These are phyloP conservation scores for Notoglanidium macrostoma DNA, from an alignment of 2,797 vertebrate species.

Conservation along the genomic window DNA sequence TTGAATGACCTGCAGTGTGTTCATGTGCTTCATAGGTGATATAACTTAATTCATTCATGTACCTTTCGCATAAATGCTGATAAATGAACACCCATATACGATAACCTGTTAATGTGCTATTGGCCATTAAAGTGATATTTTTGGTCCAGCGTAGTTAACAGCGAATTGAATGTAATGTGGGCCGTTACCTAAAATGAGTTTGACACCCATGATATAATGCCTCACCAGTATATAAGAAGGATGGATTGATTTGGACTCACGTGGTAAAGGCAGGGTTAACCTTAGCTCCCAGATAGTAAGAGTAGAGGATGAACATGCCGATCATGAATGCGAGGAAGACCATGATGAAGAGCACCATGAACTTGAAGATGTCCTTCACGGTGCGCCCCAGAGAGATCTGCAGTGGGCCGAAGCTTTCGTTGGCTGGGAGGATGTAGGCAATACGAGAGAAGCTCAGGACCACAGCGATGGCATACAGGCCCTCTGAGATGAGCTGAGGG, in stretches of 20 bases:
- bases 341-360: conserved; percentile 92
- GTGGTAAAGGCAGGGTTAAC: conserved; percentile 87
- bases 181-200: too few species aligned
- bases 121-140: too few species aligned
- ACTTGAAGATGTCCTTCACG: conserved; percentile 90
- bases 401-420: conserved; percentile 87
- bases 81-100: too few species aligned
- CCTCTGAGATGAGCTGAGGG: conserved; percentile 89
- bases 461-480: conserved; percentile 86
- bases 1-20: neutral
- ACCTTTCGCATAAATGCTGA: neutral
- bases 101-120: too few species aligned
- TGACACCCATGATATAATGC: neutral
- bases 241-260: conserved; percentile 72
- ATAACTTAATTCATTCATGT: neutral
- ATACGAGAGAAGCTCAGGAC: conserved; percentile 89
- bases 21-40: neutral
- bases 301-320: conserved; percentile 90
- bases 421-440: conserved; percentile 87
- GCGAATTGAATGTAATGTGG: too few species aligned
- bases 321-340: conserved; percentile 92
- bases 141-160: too few species aligned
- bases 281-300: conserved; percentile 89
- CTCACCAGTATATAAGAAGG: neutral
- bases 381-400: conserved; percentile 89